phyloP scores from a whole-genome alignment of 37 sponge, comb jelly and placozoan genomes.

The Axinella damicornis region DNA sequence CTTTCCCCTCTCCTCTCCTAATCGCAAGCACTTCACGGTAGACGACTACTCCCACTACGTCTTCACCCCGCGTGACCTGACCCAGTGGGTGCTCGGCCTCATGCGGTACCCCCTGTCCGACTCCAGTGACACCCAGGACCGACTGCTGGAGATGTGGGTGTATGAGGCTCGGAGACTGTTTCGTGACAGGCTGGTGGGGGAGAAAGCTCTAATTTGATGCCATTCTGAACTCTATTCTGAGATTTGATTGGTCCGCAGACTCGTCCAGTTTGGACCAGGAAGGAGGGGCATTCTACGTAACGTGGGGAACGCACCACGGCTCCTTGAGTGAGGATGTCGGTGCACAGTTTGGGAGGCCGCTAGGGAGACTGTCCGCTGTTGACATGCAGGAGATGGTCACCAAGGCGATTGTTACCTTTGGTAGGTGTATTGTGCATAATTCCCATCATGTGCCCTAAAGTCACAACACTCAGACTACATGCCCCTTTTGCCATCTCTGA shows the following conservation, averaged over 20 bases:
- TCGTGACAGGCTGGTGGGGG: conserved; percentile 83
- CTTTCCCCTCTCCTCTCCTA: background rate
- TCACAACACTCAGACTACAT: too few relatives aligned
- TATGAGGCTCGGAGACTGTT: conserved; percentile 92
- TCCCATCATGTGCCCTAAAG: too few relatives aligned
- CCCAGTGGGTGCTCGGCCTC: conserved; percentile 90
- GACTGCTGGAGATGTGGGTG: conserved; percentile 79
- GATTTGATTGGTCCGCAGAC: conserved; percentile 86
- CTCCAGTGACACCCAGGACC: background rate
- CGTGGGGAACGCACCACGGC: conserved; percentile 61
- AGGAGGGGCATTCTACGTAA: conserved; percentile 71
- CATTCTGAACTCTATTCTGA: conserved; percentile 67
- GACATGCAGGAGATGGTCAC: conserved; percentile 84
- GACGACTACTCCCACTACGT: conserved; percentile 92
- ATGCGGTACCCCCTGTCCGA: conserved; percentile 72
- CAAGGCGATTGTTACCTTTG: conserved; percentile 65
- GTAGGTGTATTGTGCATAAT: conserved; percentile 62
- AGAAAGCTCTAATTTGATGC: conserved; percentile 72
- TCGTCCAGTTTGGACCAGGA: conserved; percentile 4
- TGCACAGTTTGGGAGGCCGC: conserved; percentile 50
- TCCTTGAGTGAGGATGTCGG: background rate
- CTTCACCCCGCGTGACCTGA: conserved; percentile 97
- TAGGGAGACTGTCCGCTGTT: conserved; percentile 63
- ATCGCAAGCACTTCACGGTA: conserved; percentile 78
- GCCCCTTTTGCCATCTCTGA: too few relatives aligned